These are phyloP conservation scores for Nyctalus aviator DNA, from an alignment of 2,797 vertebrate genomes.

Conservation along the genomic window DNA sequence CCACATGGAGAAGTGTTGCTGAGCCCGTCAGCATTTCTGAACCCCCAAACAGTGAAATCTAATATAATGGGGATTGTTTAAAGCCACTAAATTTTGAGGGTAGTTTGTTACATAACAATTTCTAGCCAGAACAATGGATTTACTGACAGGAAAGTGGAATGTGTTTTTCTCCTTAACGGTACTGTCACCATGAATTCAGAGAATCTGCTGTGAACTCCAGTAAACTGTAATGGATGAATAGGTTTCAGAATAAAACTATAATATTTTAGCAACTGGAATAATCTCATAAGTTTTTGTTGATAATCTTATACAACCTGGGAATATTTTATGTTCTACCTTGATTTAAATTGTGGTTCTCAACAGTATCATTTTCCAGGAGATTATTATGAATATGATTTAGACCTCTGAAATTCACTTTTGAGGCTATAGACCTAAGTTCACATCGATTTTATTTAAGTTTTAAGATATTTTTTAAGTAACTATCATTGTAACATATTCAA, in stretches of 20 bases:
- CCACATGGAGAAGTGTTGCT: not conserved
- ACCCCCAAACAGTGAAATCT: not conserved
- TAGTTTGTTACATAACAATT: not conserved
- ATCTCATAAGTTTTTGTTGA: constrained; percentile 1
- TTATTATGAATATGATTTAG: not conserved
- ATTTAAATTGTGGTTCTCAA: constrained; percentile 37
- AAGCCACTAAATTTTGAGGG: not conserved
- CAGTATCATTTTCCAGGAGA: constrained; percentile 14
- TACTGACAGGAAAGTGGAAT: not conserved
- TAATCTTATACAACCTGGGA: not conserved
- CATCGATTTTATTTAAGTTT: constrained; percentile 7
- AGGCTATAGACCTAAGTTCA: not conserved
- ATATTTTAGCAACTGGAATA: constrained; percentile 33
- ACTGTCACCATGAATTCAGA: not conserved
- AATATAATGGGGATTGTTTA: not conserved
- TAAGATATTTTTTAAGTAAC: constrained; percentile 27
- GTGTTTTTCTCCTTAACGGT: not conserved
- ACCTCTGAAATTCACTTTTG: not conserved
- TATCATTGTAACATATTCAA: not conserved
- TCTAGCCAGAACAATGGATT: not conserved
- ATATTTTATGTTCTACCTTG: not conserved
- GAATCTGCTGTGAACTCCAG: not conserved
- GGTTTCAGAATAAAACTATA: not conserved
- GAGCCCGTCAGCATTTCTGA: not conserved
- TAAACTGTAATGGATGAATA: not conserved